Evolutionary conservation across 2,113 vertebrate genomes (phyloP), one percentile per base, ranked within the genome.

Genomic region (Rhinolophus ferrumequinum): DNA sequence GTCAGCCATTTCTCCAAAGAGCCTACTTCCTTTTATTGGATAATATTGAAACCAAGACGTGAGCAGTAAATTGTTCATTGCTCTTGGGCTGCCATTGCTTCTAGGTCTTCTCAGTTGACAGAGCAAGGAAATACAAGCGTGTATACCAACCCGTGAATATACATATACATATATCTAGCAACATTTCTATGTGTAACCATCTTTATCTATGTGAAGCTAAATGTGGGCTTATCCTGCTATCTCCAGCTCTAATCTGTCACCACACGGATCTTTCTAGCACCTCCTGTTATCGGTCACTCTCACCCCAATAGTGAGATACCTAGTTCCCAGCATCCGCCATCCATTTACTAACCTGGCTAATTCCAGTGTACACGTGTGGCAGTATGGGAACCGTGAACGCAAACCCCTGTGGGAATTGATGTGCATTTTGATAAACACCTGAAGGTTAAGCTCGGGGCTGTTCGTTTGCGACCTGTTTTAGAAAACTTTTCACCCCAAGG

Each of bases 141-240:
- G 28, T 35, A 8, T 8, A 6, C 60, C 30, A 30, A 9, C 15
- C 30, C 14, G 21, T 11, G 41, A 28, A 12, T 15, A 44, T 44
- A 44, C 41, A 26, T 6, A 60, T 6, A 60, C 33, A 11, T 9
- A 3, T n/a, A 56, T 6, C 9, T 3, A 35, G 5, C 16, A 33
- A 0, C 18, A 26, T 41, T 30, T 50, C 35, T 77, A 0, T 41
- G 0, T 26, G 16, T 10, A 41, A 7, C 12, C 54, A n/a, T 21
- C 38, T 77, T 24, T 66, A 41, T 41, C 41, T 41, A 6, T 8
- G 8, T 44, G 50, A 38, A 88, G 64, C 38, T 62, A 24, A 50
- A 21, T 19, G 1, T 15, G 70, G 66, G 24, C 11, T 44, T 41
- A 10, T 9, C 22, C 75, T 44, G 35, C 33, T 3, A 13, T 8